Conservation (phyloP, 2,888 invertebrate species). For the Drosophila algonquin region DNA sequence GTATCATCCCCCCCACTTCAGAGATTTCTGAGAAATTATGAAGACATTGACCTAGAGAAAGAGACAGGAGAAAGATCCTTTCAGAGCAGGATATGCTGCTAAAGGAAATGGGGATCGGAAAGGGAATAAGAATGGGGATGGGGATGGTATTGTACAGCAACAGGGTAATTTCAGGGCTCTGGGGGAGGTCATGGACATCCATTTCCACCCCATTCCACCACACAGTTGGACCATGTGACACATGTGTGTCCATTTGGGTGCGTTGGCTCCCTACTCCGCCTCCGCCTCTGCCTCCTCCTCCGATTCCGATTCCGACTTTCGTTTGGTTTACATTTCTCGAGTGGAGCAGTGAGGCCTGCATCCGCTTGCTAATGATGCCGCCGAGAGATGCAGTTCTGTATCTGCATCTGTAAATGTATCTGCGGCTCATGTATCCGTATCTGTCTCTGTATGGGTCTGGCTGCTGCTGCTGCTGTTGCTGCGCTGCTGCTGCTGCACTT, state of each 20-base stretch:
- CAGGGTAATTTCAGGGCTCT: not conserved
- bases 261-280: slow-evolving; percentile 1
- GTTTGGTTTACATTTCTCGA: slow-evolving; percentile 40
- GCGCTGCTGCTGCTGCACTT: slow-evolving; percentile 65
- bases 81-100: slow-evolving; percentile 18
- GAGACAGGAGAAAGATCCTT: not conserved
- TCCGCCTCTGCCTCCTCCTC: slow-evolving; percentile 1
- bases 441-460: slow-evolving; percentile 19
- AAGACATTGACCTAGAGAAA: slow-evolving; percentile 27
- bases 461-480: slow-evolving; percentile 18
- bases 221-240: slow-evolving; percentile 37
- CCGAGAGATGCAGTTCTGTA: slow-evolving; percentile 12
- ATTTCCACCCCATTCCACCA: slow-evolving; percentile 2
- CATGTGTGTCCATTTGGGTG: slow-evolving; percentile 56
- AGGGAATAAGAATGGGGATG: slow-evolving; percentile 2
- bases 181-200: not conserved
- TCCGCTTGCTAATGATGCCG: slow-evolving; percentile 76
- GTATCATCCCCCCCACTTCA: not conserved
- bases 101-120: not conserved
- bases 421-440: slow-evolving; percentile 14
- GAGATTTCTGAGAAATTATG: not conserved
- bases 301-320: slow-evolving; percentile 16
- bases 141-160: slow-evolving; percentile 14
- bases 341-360: slow-evolving; percentile 73
- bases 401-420: slow-evolving; percentile 31